Percentiles rank a stretch among this genome's conserved stretches.
Evolutionary conservation across 2,113 vertebrate species (phyloP).

Genomic region (Uropsilus gracilis): DNA sequence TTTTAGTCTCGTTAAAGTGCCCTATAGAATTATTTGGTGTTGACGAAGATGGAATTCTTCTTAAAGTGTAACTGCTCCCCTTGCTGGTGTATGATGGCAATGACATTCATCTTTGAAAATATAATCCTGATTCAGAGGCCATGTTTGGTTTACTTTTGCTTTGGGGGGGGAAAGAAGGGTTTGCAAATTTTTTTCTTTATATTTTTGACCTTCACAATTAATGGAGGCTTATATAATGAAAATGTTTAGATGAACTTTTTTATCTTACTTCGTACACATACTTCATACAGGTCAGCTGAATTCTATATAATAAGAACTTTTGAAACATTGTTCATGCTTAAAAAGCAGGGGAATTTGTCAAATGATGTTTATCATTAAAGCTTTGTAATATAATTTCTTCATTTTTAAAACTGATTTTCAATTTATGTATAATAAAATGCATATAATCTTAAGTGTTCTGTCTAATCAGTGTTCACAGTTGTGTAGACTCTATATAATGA

Average conservation of each 20-base stretch:
- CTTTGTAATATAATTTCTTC: not conserved
- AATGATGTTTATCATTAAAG: not conserved
- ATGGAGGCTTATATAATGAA: not conserved
- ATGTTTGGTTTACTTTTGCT: not conserved
- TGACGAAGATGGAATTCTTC: conserved; percentile 63
- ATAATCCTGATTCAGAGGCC: not conserved
- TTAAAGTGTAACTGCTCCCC: conserved; percentile 88
- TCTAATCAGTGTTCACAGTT: not conserved
- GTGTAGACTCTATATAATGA: not conserved
- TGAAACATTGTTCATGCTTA: not conserved
- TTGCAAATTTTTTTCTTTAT: not conserved
- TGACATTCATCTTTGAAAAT: conserved; percentile 70
- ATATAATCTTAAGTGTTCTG: not conserved
- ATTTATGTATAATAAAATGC: not conserved
- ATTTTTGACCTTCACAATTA: conserved; percentile 21
- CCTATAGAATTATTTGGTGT: conserved; percentile 24
- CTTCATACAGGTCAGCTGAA: not conserved
- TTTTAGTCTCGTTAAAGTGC: conserved; percentile 12
- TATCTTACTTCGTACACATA: not conserved
- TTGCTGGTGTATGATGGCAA: conserved; percentile 83
- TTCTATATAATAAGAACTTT: not conserved
- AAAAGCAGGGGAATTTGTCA: not conserved
- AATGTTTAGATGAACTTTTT: not conserved
- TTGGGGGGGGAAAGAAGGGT: not conserved
- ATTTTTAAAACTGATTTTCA: not conserved